Conservation (phyloP, 1,140 invertebrate genomes). For the Hyles euphorbiae region DNA sequence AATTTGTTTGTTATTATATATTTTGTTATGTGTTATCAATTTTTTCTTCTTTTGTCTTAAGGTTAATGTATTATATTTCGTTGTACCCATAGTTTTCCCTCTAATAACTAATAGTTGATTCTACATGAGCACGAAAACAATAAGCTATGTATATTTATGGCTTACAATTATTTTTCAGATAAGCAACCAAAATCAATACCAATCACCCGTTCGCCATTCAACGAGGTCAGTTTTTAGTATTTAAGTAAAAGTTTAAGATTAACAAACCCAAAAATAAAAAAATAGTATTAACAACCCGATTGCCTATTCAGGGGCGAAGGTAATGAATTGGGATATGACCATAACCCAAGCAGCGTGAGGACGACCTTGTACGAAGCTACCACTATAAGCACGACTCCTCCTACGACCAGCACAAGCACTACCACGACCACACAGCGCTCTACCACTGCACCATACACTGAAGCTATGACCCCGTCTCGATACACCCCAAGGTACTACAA, state of each 20-base stretch:
- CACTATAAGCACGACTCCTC: constrained; percentile 60
- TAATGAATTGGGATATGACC: constrained; percentile 75
- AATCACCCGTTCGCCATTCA: constrained; percentile 63
- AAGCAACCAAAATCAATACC: constrained; percentile 70
- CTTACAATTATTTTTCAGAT: constrained; percentile 45
- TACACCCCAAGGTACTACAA: constrained; percentile 78
- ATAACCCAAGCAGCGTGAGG: constrained; percentile 66
- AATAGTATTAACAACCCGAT: constrained; percentile 8
- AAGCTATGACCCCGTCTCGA: constrained; percentile 68
- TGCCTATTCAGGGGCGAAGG: constrained; percentile 62
- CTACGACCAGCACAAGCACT: constrained; percentile 67
- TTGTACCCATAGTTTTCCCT: no score
- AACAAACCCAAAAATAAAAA: constrained; percentile 13
- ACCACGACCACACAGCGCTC: constrained; percentile 64
- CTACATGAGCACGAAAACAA: no score
- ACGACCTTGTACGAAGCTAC: constrained; percentile 67
- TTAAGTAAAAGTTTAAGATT: constrained; percentile 11
- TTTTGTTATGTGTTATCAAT: neutral
- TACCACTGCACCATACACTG: constrained; percentile 68
- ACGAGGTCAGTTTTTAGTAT: constrained; percentile 55
- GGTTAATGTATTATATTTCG: no score
- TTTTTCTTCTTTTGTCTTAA: constrained; percentile 7
- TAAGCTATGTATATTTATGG: no score
- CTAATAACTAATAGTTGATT: no score
- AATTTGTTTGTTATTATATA: neutral